Conservation (phyloP, 1,140 invertebrate species). For the Drosophila murphyi region DNA sequence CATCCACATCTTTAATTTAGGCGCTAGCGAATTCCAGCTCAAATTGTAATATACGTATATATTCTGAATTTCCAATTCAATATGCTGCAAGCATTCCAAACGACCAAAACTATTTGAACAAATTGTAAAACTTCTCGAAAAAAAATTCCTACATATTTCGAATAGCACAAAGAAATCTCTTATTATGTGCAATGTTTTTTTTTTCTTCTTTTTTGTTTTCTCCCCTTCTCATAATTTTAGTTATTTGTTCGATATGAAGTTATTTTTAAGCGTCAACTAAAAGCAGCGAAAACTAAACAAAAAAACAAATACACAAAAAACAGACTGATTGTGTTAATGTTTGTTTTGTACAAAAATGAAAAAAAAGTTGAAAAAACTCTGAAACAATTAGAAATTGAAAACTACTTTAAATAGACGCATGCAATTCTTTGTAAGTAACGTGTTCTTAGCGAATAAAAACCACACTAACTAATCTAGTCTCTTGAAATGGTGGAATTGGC, state of each 20-base stretch:
- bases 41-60: conserved; percentile 39
- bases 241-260: conserved; percentile 59
- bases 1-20: conserved; percentile 43
- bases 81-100: conserved; percentile 73
- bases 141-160: conserved; percentile 43
- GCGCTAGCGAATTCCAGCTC: conserved; percentile 39
- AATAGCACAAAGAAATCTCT: conserved; percentile 65
- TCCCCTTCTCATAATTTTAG: conserved; percentile 55
- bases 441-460: conserved; percentile 69
- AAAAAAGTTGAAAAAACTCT: conserved; percentile 36
- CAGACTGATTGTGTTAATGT: conserved; percentile 77
- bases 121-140: conserved; percentile 53
- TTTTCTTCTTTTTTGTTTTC: conserved; percentile 42
- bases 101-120: conserved; percentile 62
- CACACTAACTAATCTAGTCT: not conserved
- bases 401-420: conserved; percentile 60
- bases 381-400: conserved; percentile 39
- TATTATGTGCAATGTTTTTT: conserved; percentile 52
- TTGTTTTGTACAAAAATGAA: conserved; percentile 72
- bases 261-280: conserved; percentile 59
- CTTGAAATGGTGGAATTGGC: conserved; percentile 10
- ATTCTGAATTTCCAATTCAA: conserved; percentile 23
- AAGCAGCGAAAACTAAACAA: conserved; percentile 43
- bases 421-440: conserved; percentile 56
- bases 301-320: conserved; percentile 19